Evolutionary conservation across 2,888 invertebrate species (phyloP), one percentile per base, ranked within the genome.

Genomic region (Eilema sororculum): DNA sequence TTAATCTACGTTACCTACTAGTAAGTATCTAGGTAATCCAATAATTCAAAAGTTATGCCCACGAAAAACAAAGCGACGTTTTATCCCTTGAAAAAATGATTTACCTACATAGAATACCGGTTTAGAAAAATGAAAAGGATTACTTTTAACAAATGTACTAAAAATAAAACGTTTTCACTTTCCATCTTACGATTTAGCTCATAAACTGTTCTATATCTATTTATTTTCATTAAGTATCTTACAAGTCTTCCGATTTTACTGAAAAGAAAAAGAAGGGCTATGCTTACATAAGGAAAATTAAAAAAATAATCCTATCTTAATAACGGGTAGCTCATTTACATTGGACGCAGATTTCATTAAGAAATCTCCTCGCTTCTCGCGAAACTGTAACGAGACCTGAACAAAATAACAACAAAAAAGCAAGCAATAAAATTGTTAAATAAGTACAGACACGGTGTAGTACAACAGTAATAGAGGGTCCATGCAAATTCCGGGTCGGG

Each of bases 401-500:
- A 24, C 56, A 58, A 28, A 68, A 59, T 59, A 25, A 63, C 58
- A 57, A 25, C 16, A 25, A 58, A 58, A 46, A 62, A 70, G 30
- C 16, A 41, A n/a, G 22, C 41, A 63, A 41, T 30, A 66, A 64
- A 37, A 52, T 60, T 52, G 46, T 60, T 52, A 69, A 62, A 41
- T 60, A 67, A 57, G 24, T 66, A 46, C 16, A 20, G 69, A 79
- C 58, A 69, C 62, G 46, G 16, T 28, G 67, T 68, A 68, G 59
- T 68, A 66, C 71, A 79, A 56, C 70, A 69, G 65, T 76, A 70
- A 74, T 72, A 73, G 74, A 74, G 72, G 58, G 71, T 70, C 71
- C 73, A 82, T 80, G 79, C 76, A 81, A 83, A 84, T 82, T 72
- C 74, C 66, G 70, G 58, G 63, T 73, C 69, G 70, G 63, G 75